phyloP scores from a whole-genome alignment of 2,888 invertebrate genomes.

The Crepidodera aurea region DNA sequence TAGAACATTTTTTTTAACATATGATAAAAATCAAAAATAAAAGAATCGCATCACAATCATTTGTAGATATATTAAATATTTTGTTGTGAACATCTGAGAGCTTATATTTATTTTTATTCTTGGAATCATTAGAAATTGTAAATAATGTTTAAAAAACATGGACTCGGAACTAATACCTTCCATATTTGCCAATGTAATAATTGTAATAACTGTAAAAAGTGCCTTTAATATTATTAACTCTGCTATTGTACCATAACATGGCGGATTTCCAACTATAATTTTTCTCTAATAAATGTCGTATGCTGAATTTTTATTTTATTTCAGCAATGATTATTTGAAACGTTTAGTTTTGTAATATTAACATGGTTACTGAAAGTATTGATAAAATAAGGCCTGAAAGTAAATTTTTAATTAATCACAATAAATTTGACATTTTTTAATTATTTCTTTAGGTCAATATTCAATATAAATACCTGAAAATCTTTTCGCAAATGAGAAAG shows the following conservation, averaged over 20 bases:
- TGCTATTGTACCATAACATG: constrained; percentile 43
- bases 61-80: constrained; percentile 13
- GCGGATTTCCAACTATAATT: constrained; percentile 20
- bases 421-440: no score
- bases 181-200: constrained; percentile 61
- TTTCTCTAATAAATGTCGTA: constrained; percentile 41
- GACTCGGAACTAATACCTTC: constrained; percentile 60
- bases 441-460: no score
- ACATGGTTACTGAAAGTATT: no score
- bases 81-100: constrained; percentile 1
- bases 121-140: constrained; percentile 39
- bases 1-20: constrained; percentile 10
- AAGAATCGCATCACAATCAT: constrained; percentile 23
- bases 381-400: no score
- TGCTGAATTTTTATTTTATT: constrained; percentile 34
- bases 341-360: constrained; percentile 13
- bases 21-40: constrained; percentile 19
- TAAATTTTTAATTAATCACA: no score
- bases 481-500: no score
- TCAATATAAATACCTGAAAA: no score
- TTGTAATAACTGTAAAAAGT: constrained; percentile 59
- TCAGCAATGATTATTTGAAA: constrained; percentile 11
- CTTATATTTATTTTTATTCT: constrained; percentile 13
- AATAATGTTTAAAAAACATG: constrained; percentile 39
- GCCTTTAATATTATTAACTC: constrained; percentile 59